phyloP scores from a whole-genome alignment of 2,888 invertebrate species.

The Idaea dimidiata region DNA sequence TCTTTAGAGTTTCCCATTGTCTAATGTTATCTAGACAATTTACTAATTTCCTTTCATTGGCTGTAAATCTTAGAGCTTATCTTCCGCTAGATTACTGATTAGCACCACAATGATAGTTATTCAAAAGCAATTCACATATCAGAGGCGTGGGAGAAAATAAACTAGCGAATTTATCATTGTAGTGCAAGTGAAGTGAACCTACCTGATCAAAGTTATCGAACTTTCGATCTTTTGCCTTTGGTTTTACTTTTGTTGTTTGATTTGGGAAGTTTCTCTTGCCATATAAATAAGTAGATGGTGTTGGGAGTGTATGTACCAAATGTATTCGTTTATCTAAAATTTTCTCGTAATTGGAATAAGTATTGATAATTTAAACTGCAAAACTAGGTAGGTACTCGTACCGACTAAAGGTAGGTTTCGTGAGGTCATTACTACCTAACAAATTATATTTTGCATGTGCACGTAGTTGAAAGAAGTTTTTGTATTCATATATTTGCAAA shows the following conservation, averaged over 20 bases:
- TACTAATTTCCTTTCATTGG: not conserved
- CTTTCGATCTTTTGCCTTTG: slow-evolving; percentile 41
- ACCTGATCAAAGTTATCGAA: slow-evolving; percentile 33
- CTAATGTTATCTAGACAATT: not conserved
- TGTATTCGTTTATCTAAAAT: no score
- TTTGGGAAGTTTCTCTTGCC: slow-evolving; percentile 26
- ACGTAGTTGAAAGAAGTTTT: no score
- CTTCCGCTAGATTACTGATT: not conserved
- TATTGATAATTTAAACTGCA: no score
- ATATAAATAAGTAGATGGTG: slow-evolving; percentile 18
- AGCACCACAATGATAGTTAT: not conserved
- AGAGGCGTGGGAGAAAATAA: not conserved
- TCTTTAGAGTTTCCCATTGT: not conserved
- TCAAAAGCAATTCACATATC: slow-evolving; percentile 1
- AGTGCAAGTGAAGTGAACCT: slow-evolving; percentile 13
- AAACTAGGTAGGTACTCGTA: no score
- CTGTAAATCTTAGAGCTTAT: not conserved
- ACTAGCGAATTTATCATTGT: slow-evolving; percentile 12
- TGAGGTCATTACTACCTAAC: no score
- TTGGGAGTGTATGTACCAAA: not conserved
- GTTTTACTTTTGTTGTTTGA: slow-evolving; percentile 42
- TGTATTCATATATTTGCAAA: no score
- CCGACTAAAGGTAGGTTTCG: no score
- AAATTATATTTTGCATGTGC: no score
- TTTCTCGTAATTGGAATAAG: no score